A percentile compares a stretch with the other conserved stretches of the same genome.
phyloP scores from a whole-genome alignment of 2,888 invertebrate species.

The Gerris lacustris region DNA sequence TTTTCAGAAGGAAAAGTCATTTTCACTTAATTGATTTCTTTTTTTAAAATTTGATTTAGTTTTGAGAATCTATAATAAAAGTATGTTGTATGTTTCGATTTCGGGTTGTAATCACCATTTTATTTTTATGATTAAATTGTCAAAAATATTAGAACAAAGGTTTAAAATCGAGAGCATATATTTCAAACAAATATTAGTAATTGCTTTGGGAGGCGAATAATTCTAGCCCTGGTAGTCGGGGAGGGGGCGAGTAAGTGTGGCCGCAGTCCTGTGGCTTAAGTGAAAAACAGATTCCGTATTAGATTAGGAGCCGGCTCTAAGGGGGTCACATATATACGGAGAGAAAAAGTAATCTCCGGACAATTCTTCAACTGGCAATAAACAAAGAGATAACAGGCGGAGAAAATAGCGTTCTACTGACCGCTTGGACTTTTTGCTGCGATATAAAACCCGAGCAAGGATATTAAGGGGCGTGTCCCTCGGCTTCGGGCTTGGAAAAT shows the following conservation, averaged over 20 bases:
- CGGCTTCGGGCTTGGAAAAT: background rate
- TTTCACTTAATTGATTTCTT: too few relatives aligned
- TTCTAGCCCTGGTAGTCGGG: background rate
- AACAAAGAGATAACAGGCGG: background rate
- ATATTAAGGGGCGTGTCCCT: background rate
- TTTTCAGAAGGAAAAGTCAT: too few relatives aligned
- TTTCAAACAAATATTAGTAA: conserved; percentile 3
- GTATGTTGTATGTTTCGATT: too few relatives aligned
- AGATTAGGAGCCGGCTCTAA: background rate
- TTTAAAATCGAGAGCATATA: background rate
- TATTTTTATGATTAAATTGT: background rate
- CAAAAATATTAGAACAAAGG: background rate
- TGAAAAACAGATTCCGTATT: background rate
- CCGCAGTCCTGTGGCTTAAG: background rate
- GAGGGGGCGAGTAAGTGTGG: background rate
- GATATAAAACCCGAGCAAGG: conserved; percentile 1
- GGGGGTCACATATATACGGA: background rate
- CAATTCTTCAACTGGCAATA: conserved; percentile 5
- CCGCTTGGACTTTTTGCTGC: conserved; percentile 1
- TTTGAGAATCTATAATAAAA: too few relatives aligned
- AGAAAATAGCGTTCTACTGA: conserved; percentile 5
- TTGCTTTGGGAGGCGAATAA: background rate
- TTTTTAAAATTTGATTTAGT: too few relatives aligned
- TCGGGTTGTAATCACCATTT: too few relatives aligned
- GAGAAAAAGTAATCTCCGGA: background rate